Conservation (phyloP, 2,113 vertebrate genomes). For the Dromiciops gliroides region DNA sequence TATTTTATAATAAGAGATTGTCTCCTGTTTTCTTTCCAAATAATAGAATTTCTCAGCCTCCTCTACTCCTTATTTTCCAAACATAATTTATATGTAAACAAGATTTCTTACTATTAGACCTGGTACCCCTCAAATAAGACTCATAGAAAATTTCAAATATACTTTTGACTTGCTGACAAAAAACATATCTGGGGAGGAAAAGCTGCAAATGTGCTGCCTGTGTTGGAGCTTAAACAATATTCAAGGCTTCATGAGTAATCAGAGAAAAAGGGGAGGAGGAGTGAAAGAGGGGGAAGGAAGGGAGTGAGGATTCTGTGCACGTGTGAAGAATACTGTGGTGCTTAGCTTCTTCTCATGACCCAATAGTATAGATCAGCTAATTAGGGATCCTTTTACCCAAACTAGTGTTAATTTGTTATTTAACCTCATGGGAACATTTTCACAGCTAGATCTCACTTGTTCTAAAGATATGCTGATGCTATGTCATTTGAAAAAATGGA, state of each 20-base stretch:
- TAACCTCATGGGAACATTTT: constrained; percentile 61
- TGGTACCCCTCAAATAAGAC: constrained; percentile 55
- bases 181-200: constrained; percentile 72
- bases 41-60: constrained; percentile 56
- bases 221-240: constrained; percentile 60
- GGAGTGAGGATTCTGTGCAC: background rate
- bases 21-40: constrained; percentile 64
- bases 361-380: constrained; percentile 62
- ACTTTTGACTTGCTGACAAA: constrained; percentile 76
- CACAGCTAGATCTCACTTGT: constrained; percentile 65
- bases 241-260: constrained; percentile 62
- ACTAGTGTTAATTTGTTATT: constrained; percentile 70
- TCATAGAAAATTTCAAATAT: constrained; percentile 68
- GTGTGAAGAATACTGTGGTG: constrained; percentile 55
- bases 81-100: constrained; percentile 81
- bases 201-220: constrained; percentile 50
- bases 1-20: constrained; percentile 57
- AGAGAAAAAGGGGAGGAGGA: constrained; percentile 54
- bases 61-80: constrained; percentile 43
- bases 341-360: constrained; percentile 44
- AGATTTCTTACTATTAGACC: constrained; percentile 62
- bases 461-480: constrained; percentile 54
- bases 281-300: background rate
- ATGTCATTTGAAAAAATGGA: constrained; percentile 54
- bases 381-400: constrained; percentile 65